Evolutionary conservation across 2,797 vertebrate species (phyloP).

Genomic region (Ctenochaetus hawaiiensis): DNA sequence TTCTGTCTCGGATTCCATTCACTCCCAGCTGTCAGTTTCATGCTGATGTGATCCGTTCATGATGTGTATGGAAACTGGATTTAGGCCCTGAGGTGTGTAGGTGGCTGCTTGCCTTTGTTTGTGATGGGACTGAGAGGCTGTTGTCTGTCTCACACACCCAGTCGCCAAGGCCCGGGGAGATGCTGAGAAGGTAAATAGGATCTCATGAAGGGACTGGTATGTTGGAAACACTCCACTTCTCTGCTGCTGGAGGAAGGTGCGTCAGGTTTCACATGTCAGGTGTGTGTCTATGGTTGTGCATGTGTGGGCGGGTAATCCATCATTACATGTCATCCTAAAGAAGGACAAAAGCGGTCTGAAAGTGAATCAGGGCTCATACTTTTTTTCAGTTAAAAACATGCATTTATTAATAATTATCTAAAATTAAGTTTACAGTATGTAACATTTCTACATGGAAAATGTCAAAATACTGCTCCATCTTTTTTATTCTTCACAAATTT

Average conservation of each 20-base stretch:
- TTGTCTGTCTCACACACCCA: slow-evolving; percentile 67
- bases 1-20: slow-evolving; percentile 53
- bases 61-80: slow-evolving; percentile 54
- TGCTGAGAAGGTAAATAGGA: slow-evolving; percentile 62
- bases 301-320: slow-evolving; percentile 21
- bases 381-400: not conserved
- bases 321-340: slow-evolving; percentile 11
- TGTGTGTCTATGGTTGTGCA: slow-evolving; percentile 19
- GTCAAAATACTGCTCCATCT: too few species aligned
- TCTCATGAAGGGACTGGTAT: slow-evolving; percentile 59
- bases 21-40: slow-evolving; percentile 52
- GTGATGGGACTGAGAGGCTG: slow-evolving; percentile 57
- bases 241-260: slow-evolving; percentile 62
- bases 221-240: slow-evolving; percentile 55
- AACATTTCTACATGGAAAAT: too few species aligned
- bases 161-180: slow-evolving; percentile 47
- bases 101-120: slow-evolving; percentile 66
- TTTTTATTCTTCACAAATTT: too few species aligned
- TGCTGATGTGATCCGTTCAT: slow-evolving; percentile 44
- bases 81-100: slow-evolving; percentile 68
- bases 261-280: slow-evolving; percentile 68
- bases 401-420: not conserved
- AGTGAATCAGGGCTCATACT: not conserved
- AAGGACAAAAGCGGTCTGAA: slow-evolving; percentile 5
- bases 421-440: not conserved